These are phyloP conservation scores for Gallinago paraguaiae DNA, from an alignment of 2,113 vertebrate species.

Conservation along the genomic window DNA sequence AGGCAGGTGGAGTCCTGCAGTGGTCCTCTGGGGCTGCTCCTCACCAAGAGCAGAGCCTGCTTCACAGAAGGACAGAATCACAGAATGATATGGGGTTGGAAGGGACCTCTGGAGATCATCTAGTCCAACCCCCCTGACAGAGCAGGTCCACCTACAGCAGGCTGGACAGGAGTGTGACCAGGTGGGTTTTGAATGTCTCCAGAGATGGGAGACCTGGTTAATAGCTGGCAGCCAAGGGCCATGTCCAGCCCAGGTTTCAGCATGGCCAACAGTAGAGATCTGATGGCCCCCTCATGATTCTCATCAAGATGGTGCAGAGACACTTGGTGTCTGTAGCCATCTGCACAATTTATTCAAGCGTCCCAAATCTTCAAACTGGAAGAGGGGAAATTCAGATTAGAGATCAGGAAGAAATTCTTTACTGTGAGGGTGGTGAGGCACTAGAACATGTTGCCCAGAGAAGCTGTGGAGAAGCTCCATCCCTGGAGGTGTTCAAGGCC, in stretches of 20 bases:
- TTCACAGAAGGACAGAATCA: no score
- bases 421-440: neutral
- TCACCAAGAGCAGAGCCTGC: neutral
- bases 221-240: neutral
- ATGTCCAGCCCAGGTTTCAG: rapidly evolving
- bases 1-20: neutral
- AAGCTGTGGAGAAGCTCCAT: neutral
- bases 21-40: neutral
- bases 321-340: rapidly evolving
- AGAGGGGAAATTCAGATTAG: neutral
- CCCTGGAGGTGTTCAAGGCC: neutral
- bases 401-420: neutral
- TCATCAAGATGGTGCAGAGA: neutral
- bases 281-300: rapidly evolving
- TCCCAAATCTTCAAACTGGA: neutral
- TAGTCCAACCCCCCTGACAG: no score
- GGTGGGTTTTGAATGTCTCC: no score
- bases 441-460: neutral
- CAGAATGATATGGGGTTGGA: no score
- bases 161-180: no score
- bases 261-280: rapidly evolving
- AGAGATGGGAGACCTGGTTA: no score
- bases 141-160: no score
- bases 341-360: rapidly evolving
- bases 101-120: no score